These are phyloP conservation scores for Apis cerana DNA, from an alignment of 1,140 invertebrate genomes.

Conservation along the genomic window DNA sequence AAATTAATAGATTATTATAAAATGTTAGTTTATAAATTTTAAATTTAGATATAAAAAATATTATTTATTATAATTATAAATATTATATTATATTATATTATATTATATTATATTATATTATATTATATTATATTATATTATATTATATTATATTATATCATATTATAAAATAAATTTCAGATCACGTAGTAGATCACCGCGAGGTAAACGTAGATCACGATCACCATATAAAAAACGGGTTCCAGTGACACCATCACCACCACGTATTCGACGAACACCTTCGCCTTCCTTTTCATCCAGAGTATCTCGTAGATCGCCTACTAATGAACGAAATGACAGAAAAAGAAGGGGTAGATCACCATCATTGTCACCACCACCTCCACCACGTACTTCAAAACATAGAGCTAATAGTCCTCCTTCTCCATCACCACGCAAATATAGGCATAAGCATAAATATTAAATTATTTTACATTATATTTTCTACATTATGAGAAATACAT, in stretches of 20 bases:
- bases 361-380: constrained; percentile 76
- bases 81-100: too few species aligned
- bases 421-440: constrained; percentile 79
- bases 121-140: too few species aligned
- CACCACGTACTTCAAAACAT: constrained; percentile 73
- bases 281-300: constrained; percentile 76
- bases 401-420: constrained; percentile 75
- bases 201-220: constrained; percentile 76
- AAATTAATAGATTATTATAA: not conserved
- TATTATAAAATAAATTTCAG: constrained; percentile 60
- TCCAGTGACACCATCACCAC: constrained; percentile 78
- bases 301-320: constrained; percentile 74
- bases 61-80: not conserved
- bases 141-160: too few species aligned
- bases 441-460: constrained; percentile 83
- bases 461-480: constrained; percentile 26
- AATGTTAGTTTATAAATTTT: not conserved
- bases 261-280: constrained; percentile 77
- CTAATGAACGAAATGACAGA: constrained; percentile 71
- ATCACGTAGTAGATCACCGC: constrained; percentile 79
- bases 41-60: not conserved
- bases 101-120: too few species aligned
- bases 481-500: constrained; percentile 29
- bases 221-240: constrained; percentile 78
- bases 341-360: constrained; percentile 76